phyloP scores from a whole-genome alignment of 2,888 invertebrate species.

The Cephus nigrinus region DNA sequence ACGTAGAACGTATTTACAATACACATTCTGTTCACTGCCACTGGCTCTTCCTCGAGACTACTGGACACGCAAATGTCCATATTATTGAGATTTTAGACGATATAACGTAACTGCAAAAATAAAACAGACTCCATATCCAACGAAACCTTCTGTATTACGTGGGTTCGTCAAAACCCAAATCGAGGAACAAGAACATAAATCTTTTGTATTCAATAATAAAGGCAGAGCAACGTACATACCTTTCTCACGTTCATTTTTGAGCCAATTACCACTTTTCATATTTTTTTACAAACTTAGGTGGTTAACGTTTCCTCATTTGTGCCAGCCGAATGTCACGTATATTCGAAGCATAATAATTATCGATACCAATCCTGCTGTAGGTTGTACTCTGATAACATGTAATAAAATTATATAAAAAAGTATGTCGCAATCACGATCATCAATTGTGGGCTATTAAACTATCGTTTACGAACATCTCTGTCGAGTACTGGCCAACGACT shows the following conservation, averaged over 20 bases:
- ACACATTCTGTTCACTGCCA: conserved; percentile 62
- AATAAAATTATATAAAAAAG: conserved; percentile 63
- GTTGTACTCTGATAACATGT: conserved; percentile 61
- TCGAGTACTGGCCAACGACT: background rate
- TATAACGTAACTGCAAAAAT: conserved; percentile 15
- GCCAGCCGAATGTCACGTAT: conserved; percentile 59
- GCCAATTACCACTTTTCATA: conserved; percentile 46
- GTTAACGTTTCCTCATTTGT: conserved; percentile 51
- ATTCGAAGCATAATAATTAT: conserved; percentile 46
- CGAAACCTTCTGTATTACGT: conserved; percentile 22
- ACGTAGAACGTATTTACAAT: conserved; percentile 45
- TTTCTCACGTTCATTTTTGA: conserved; percentile 49
- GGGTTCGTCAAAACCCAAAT: conserved; percentile 25
- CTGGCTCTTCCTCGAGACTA: conserved; percentile 51
- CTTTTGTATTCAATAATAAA: conserved; percentile 47
- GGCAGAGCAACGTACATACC: conserved; percentile 12
- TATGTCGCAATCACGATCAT: too few species aligned
- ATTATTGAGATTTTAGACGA: conserved; percentile 36
- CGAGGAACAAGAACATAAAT: conserved; percentile 21
- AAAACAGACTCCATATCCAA: conserved; percentile 14
- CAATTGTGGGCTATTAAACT: background rate
- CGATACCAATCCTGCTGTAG: conserved; percentile 31
- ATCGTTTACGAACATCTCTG: background rate
- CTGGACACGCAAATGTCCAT: conserved; percentile 28
- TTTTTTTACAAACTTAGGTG: conserved; percentile 48